A percentile compares a stretch with the other conserved stretches of the same genome.
These are phyloP conservation scores for Orussus abietinus DNA, from an alignment of 1,140 invertebrate genomes.

Conservation along the genomic window DNA sequence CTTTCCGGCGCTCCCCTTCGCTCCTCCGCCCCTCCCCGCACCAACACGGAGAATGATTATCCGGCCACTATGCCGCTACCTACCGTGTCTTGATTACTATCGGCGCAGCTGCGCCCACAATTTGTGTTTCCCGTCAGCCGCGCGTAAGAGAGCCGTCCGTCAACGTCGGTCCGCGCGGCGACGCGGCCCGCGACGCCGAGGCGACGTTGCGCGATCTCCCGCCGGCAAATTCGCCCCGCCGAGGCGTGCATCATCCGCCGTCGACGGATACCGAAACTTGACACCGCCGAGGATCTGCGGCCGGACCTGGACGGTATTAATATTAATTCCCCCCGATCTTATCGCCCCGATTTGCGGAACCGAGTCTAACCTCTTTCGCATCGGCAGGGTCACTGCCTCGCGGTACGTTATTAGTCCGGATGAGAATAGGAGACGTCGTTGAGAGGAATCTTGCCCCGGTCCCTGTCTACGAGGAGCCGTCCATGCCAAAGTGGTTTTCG, in stretches of 20 bases:
- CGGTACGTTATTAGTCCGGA: too few species aligned
- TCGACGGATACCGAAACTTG: slow-evolving; percentile 14
- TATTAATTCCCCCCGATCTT: too few species aligned
- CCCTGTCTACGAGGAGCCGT: too few species aligned
- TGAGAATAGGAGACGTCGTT: too few species aligned
- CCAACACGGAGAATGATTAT: slow-evolving; percentile 39
- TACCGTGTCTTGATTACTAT: slow-evolving; percentile 50
- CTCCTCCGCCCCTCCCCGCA: not conserved
- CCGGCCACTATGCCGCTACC: slow-evolving; percentile 40
- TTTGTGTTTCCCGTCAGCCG: slow-evolving; percentile 49
- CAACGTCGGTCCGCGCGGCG: slow-evolving; percentile 27
- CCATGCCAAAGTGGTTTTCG: too few species aligned
- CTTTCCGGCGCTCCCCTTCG: slow-evolving; percentile 3
- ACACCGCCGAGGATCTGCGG: too few species aligned
- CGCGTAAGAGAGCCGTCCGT: slow-evolving; percentile 48
- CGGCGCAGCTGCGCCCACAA: slow-evolving; percentile 50
- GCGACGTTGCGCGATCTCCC: not conserved
- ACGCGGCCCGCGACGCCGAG: not conserved
- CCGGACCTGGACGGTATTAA: too few species aligned
- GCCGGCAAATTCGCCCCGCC: not conserved
- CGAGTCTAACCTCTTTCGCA: too few species aligned
- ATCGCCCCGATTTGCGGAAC: too few species aligned
- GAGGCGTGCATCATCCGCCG: not conserved
- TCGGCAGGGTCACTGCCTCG: too few species aligned
- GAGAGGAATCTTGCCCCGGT: too few species aligned